These are phyloP conservation scores for Myotis planiceps DNA, from an alignment of 2,797 vertebrate genomes.

Conservation along the genomic window DNA sequence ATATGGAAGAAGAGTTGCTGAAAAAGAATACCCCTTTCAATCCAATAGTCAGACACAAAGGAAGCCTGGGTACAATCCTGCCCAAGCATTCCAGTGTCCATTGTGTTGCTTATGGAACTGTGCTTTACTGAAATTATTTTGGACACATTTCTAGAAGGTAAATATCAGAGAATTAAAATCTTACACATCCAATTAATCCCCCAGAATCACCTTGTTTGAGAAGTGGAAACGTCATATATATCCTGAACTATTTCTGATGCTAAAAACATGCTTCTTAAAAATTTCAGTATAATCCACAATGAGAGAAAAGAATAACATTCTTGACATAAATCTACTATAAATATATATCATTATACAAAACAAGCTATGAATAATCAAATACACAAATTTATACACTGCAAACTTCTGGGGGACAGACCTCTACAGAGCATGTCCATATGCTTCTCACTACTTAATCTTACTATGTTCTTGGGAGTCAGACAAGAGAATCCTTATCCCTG, in stretches of 20 bases:
- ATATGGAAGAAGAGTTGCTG: background rate
- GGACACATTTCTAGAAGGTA: background rate
- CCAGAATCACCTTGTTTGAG: background rate
- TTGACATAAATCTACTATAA: background rate
- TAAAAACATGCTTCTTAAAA: slow-evolving; percentile 22
- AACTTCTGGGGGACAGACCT: background rate
- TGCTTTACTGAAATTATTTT: background rate
- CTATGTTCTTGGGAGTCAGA: background rate
- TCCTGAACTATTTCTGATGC: background rate
- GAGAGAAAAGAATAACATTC: background rate
- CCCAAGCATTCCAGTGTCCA: background rate
- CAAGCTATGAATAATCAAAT: background rate
- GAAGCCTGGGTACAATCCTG: background rate
- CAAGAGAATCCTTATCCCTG: background rate
- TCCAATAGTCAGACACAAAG: background rate
- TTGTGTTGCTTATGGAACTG: background rate
- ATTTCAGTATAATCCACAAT: background rate
- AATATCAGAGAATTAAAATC: background rate
- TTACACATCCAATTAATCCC: background rate
- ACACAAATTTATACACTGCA: background rate
- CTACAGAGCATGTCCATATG: background rate
- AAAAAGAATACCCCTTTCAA: background rate
- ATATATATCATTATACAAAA: background rate
- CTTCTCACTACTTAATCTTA: background rate
- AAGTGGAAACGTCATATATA: background rate